Percentiles rank a stretch among this genome's conserved stretches.
Conservation (phyloP, 2,888 invertebrate species). For the Crossocerus cetratus region DNA sequence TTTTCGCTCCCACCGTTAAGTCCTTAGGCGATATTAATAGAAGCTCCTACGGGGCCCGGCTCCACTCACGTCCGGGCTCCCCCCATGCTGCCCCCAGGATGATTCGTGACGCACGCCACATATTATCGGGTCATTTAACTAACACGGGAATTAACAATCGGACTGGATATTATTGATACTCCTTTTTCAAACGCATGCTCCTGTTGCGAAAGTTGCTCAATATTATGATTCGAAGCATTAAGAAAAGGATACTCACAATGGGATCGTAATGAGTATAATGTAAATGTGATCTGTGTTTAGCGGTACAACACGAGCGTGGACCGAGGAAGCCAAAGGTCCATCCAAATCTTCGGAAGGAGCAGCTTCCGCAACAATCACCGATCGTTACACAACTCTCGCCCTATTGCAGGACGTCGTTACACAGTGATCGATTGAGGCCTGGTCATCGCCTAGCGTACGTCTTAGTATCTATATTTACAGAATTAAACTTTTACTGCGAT, state of each 20-base stretch:
- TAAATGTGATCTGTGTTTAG: conserved; percentile 78
- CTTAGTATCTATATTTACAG: conserved; percentile 30
- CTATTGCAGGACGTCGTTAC: conserved; percentile 41
- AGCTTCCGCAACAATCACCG: conserved; percentile 72
- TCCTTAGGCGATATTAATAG: conserved; percentile 54
- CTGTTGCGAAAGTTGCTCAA: too few relatives aligned
- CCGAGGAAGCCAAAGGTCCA: conserved; percentile 95
- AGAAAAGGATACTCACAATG: too few relatives aligned
- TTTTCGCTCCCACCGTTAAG: conserved; percentile 60
- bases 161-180: too few relatives aligned
- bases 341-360: conserved; percentile 71
- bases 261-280: too few relatives aligned
- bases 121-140: too few relatives aligned
- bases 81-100: conserved; percentile 19
- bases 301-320: conserved; percentile 97
- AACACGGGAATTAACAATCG: too few relatives aligned
- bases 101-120: conserved; percentile 36
- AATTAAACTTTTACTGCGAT: neutral
- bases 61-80: neutral
- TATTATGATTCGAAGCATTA: too few relatives aligned
- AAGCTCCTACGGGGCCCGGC: conserved; percentile 25
- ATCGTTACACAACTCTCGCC: conserved; percentile 41
- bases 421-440: conserved; percentile 67
- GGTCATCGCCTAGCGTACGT: conserved; percentile 48
- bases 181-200: too few relatives aligned